Evolutionary conservation across 2,888 invertebrate genomes (phyloP), one percentile per base, ranked within the genome.

Genomic region (Stratiomys singularior): DNA sequence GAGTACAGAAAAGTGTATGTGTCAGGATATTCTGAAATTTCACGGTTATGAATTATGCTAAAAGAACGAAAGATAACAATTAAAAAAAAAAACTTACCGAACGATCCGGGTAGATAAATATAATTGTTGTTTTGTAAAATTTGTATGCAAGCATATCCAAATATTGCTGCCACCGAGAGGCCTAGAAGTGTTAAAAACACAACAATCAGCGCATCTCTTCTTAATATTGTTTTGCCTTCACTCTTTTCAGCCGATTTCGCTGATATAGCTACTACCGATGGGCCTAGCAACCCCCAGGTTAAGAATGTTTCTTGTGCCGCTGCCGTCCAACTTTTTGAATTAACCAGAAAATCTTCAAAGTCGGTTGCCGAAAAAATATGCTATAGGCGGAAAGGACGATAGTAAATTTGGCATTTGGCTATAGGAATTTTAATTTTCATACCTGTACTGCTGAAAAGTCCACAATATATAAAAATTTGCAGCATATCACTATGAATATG

Each of bases 271-370:
- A 87, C 85, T 1, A 86, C 84, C 1, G 87, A 87, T 30, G 85
- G 83, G 0, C 87, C 87, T 27, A 96, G 88, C 9, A 96, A 86
- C 1, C 95, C 95, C 97, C 97, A 96, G 0, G 95, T 95, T 74
- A 96, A 89, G 85, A 96, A 96, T 0, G 93, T 92, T 87, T 97
- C 96, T 84, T 96, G 93, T 21, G 94, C 93, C 0, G 96, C 97
- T 0, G 96, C 94, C 28, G 94, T 90, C 96, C 97, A 97, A 81
- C 95, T 93, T 92, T 94, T 87, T 15, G 89, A 89, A 84, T 96
- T 95, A 64, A 93, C 89, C 84, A 96, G 94, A 87, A 96, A 96
- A 84, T 96, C 95, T 81, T 90, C 91, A 92, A 96, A 96, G 52
- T 93, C 92, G 3, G 94, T 94, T 81, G 93, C 92, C 0, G 93